Evolutionary conservation across 2,888 invertebrate species (phyloP), one percentile per base, ranked within the genome.

Genomic region (Scaptodrosophila latifasciaeformis): DNA sequence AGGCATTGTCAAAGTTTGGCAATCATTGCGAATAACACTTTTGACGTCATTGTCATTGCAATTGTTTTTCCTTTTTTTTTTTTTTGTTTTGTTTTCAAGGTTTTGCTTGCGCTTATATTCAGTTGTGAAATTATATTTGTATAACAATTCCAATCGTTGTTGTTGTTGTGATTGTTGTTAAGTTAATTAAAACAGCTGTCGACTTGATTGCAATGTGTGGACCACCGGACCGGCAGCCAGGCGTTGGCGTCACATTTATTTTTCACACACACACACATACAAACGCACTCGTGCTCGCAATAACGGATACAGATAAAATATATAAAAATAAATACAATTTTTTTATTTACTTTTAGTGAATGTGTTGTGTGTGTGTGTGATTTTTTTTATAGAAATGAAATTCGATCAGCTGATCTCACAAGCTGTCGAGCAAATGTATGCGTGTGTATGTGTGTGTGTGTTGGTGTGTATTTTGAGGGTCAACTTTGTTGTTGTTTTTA

Each of bases 121-220:
- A 3, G 24, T 24, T 24, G 24, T 24, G 24, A 24, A 24, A 24
- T 24, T 24, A 5, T 24, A 24, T 24, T 24, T 24, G 7, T 24
- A 24, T 5, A 3, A 24, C 3, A 24, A 24, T 5, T 24, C 4
- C 24, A 24, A 7, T 17, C 7, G n/a, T 18, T 39, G 40, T 40
- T 51, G 37, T 31, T 67, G 49, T 40, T 61, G 50, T 43, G 48
- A 48, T 60, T 40, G 15, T 31, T 57, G 64, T 69, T 72, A 67
- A 59, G 80, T 76, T 79, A 72, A 79, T 72, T 72, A 69, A 79
- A 76, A 72, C 72, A 72, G 72, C 72, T 72, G 80, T 67, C 58
- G 74, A 55, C 19, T 37, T 37, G 40, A 18, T 19, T 18, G 40
- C n/a, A 17, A n/a, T n/a, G n/a, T n/a, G n/a, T n/a, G n/a, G n/a